A percentile compares a stretch with the other conserved stretches of the same genome.
These are phyloP conservation scores for Metallyticus violacea DNA, from an alignment of 2,888 invertebrate genomes.

Conservation along the genomic window DNA sequence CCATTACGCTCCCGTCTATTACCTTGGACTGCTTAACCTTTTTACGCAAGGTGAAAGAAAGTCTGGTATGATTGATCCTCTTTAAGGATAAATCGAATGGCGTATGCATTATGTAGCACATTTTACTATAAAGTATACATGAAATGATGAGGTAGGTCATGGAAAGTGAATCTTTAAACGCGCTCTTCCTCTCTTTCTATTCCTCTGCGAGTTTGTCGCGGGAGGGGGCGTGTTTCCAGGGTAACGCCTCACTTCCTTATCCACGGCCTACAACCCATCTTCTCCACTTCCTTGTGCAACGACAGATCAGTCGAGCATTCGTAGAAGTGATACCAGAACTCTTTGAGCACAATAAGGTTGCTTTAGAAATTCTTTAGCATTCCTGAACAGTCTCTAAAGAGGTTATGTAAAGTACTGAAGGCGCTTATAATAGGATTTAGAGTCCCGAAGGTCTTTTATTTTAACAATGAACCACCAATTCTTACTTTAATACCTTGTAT, in stretches of 20 bases:
- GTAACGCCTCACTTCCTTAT: not conserved
- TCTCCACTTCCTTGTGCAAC: not conserved
- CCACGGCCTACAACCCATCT: not conserved
- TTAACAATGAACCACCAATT: too few species aligned
- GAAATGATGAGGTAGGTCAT: not conserved
- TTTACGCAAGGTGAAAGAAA: not conserved
- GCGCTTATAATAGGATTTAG: too few species aligned
- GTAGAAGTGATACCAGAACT: too few species aligned
- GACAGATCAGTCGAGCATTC: not conserved
- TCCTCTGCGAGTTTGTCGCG: not conserved
- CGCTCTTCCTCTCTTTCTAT: not conserved
- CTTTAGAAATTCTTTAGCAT: too few species aligned
- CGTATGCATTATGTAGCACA: not conserved
- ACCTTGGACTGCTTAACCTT: not conserved
- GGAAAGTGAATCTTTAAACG: not conserved
- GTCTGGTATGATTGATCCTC: not conserved
- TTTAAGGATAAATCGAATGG: not conserved
- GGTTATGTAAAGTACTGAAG: too few species aligned
- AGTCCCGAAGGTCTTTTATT: too few species aligned
- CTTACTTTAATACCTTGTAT: too few species aligned
- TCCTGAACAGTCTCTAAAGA: too few species aligned
- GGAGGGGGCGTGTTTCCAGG: not conserved
- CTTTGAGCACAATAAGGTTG: too few species aligned
- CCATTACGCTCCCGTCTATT: too few species aligned
- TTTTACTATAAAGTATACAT: not conserved